Evolutionary conservation across 2,113 vertebrate species (phyloP), one percentile per base, ranked within the genome.

Genomic region (Micronycteris hirsuta): DNA sequence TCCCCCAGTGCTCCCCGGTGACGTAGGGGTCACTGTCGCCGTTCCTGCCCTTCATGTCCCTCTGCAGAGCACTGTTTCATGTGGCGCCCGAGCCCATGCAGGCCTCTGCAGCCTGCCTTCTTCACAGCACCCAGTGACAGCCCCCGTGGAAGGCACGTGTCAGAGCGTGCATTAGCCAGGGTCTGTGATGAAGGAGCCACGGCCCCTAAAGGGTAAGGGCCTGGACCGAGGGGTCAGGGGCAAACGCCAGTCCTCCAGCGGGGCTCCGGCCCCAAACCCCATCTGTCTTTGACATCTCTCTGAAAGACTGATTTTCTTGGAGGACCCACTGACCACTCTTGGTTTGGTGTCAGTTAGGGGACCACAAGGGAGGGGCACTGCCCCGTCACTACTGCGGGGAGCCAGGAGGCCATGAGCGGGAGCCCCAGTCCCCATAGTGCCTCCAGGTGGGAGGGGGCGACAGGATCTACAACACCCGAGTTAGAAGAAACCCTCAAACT

Each of bases 61-160:
- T 17, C 7, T 7, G 45, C 36, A 38, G 58, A 54, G n/a, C 10
- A 24, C 17, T 0, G 3, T 15, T 38, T 45, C 3, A 1, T 1
- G 24, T 4, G 54, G 26, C 7, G 1, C 10, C 56, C 36, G 3
- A 12, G 26, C 2, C 4, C 2, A 31, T 0, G 52, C 3, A 11
- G n/a, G 31, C 16, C 26, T 68, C n/a, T 14, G 14, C 28, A 26
- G 20, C 63, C 70, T 41, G 78, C 89, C 28, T 7, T 67, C 85
- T 28, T 15, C 43, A 11, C 76, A 9, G 58, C 58, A 16, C 19
- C 7, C 2, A 3, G 31, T 13, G 20, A 38, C 49, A 11, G 41
- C 5, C 3, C 7, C 80, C 28, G 20, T 11, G n/a, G 49, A 7
- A 31, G 52, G 43, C 3, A 49, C 3, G 20, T 24, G 20, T 6